These are phyloP conservation scores for Ranitomeya variabilis DNA, from an alignment of 2,113 vertebrate genomes.

Conservation along the genomic window DNA sequence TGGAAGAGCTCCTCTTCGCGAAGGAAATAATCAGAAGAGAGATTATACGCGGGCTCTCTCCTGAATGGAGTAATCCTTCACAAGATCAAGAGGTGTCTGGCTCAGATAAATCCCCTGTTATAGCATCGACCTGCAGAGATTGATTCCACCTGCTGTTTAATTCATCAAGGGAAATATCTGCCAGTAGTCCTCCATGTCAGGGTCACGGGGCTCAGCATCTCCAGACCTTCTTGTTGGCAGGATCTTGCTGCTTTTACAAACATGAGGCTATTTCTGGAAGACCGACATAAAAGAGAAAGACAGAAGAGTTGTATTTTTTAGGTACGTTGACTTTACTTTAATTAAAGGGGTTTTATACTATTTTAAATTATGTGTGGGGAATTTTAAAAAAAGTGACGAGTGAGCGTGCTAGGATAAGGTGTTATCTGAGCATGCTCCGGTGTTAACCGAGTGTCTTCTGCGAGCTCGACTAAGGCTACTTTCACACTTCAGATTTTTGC, in stretches of 20 bases:
- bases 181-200: not conserved
- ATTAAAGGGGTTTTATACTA: not conserved
- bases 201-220: slow-evolving; percentile 10
- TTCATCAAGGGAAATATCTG: slow-evolving; percentile 20
- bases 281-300: not conserved
- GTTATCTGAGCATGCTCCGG: too few species aligned
- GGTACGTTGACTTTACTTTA: not conserved
- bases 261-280: not conserved
- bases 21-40: not conserved
- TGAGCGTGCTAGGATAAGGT: too few species aligned
- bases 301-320: not conserved
- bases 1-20: not conserved
- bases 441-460: too few species aligned
- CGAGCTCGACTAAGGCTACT: too few species aligned
- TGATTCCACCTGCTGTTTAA: slow-evolving; percentile 36
- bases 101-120: slow-evolving; percentile 6
- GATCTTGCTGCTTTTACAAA: not conserved
- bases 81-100: not conserved
- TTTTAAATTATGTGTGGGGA: too few species aligned
- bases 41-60: not conserved
- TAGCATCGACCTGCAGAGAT: slow-evolving; percentile 36
- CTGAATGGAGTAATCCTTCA: slow-evolving; percentile 20
- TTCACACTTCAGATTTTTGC: too few species aligned
- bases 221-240: not conserved
- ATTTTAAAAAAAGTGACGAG: too few species aligned